These are phyloP conservation scores for Loris lydekkerianus DNA, from an alignment of 2,797 vertebrate species.

Conservation along the genomic window DNA sequence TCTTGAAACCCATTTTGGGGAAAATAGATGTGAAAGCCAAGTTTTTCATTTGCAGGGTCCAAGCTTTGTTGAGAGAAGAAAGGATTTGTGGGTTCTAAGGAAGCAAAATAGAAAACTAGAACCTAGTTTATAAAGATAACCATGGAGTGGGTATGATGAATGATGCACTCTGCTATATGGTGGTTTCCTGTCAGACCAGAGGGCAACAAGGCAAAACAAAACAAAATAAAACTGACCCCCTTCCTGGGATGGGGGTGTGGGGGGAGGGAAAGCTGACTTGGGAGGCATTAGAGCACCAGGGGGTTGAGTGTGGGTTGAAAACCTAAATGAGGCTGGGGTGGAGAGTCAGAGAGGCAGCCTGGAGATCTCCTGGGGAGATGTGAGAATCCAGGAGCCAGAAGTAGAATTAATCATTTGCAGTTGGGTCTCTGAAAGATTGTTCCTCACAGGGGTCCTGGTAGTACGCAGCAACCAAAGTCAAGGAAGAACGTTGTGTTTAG, in stretches of 20 bases:
- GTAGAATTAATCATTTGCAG: neutral
- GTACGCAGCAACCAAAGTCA: neutral
- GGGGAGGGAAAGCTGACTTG: neutral
- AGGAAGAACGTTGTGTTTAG: neutral
- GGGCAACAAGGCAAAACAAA: neutral
- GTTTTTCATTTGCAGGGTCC: slow-evolving; percentile 52
- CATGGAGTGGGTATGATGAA: neutral
- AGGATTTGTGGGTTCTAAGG: slow-evolving; percentile 42
- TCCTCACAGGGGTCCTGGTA: neutral
- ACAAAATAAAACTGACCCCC: neutral
- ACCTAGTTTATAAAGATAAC: neutral
- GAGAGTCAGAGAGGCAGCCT: neutral
- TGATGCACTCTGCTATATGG: neutral
- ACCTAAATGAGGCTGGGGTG: neutral
- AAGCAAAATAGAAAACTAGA: slow-evolving; percentile 41
- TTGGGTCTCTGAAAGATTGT: neutral
- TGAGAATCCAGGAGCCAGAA: neutral
- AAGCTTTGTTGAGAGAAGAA: slow-evolving; percentile 70
- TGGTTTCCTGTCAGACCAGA: neutral
- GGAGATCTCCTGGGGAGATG: neutral
- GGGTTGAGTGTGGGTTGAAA: neutral
- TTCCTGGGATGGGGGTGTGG: neutral
- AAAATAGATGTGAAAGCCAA: slow-evolving; percentile 64
- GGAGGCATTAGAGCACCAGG: neutral
- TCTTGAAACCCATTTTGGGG: slow-evolving; percentile 67